Percentiles rank a stretch among this genome's conserved stretches.
Evolutionary conservation across 1,140 invertebrate genomes (phyloP).

Genomic region (Asobara japonica): DNA sequence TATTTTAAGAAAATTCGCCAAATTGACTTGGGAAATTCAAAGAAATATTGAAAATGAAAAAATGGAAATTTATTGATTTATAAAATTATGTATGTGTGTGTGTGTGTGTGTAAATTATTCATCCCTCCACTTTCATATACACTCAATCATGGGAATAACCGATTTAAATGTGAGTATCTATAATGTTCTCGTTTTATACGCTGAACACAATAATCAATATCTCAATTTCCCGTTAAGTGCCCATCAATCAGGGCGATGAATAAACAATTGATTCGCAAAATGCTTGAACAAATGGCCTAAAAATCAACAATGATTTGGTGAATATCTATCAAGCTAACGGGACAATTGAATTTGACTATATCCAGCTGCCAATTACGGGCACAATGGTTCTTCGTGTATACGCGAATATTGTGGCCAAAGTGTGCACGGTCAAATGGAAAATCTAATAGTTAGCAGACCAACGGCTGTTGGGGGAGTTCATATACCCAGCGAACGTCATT

Average conservation of each 20-base stretch:
- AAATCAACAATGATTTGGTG: neutral
- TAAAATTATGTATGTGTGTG: no score
- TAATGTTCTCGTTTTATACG: neutral
- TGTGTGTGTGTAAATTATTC: no score
- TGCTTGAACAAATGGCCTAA: neutral
- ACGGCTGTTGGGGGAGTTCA: neutral
- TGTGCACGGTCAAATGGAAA: neutral
- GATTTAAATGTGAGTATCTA: no score
- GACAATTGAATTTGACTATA: neutral
- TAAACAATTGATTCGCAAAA: neutral
- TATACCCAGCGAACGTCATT: neutral
- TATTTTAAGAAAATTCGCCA: no score
- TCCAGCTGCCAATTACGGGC: neutral
- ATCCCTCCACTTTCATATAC: no score
- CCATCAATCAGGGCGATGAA: neutral
- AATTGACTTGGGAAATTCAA: no score
- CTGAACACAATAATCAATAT: no score
- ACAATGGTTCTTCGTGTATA: neutral
- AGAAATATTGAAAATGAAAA: no score
- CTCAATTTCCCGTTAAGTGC: neutral
- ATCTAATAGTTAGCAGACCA: conserved; percentile 11
- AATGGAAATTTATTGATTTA: no score
- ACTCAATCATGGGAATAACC: no score
- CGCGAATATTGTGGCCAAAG: neutral
- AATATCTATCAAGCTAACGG: neutral